These are phyloP conservation scores for Lateolabrax maculatus DNA, from an alignment of 2,797 vertebrate species.

Conservation along the genomic window DNA sequence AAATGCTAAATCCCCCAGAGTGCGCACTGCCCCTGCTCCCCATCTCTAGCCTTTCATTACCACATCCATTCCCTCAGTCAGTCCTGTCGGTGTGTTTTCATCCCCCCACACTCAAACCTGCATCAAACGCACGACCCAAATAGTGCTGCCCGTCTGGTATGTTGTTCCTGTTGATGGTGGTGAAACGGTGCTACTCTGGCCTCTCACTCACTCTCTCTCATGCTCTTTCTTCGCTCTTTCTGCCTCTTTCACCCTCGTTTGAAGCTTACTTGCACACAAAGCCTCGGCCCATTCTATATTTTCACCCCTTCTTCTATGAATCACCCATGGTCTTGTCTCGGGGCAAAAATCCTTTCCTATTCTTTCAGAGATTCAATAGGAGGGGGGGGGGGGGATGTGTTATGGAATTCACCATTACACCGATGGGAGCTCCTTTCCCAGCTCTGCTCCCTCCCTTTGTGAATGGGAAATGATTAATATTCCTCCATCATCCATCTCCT, in stretches of 20 bases:
- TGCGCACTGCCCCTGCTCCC: constrained; percentile 45
- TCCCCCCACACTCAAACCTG: constrained; percentile 26
- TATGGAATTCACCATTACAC: constrained; percentile 62
- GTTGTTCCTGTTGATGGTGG: constrained; percentile 26
- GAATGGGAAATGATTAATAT: constrained; percentile 75
- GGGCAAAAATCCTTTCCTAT: constrained; percentile 43
- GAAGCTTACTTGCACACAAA: constrained; percentile 33
- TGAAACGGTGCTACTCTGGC: constrained; percentile 27
- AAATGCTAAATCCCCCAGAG: constrained; percentile 65
- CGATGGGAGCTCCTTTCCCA: constrained; percentile 60
- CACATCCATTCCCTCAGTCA: constrained; percentile 53
- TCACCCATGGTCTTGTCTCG: constrained; percentile 49
- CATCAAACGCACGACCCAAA: constrained; percentile 23
- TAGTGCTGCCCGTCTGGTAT: constrained; percentile 17
- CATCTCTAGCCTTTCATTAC: constrained; percentile 62
- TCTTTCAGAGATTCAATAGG: constrained; percentile 61
- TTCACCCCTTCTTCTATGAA: constrained; percentile 40
- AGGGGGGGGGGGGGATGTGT: too few relatives aligned
- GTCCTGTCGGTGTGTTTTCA: constrained; percentile 44
- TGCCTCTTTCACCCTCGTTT: constrained; percentile 20
- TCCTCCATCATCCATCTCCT: constrained; percentile 72
- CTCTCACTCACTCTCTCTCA: constrained; percentile 3
- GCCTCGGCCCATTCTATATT: constrained; percentile 19
- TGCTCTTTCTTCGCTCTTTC: constrained; percentile 2
- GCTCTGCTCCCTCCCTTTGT: constrained; percentile 49